A percentile compares a stretch with the other conserved stretches of the same genome.
These are phyloP conservation scores for Pogonomyrmex barbatus DNA, from an alignment of 1,140 invertebrate species.

Conservation along the genomic window DNA sequence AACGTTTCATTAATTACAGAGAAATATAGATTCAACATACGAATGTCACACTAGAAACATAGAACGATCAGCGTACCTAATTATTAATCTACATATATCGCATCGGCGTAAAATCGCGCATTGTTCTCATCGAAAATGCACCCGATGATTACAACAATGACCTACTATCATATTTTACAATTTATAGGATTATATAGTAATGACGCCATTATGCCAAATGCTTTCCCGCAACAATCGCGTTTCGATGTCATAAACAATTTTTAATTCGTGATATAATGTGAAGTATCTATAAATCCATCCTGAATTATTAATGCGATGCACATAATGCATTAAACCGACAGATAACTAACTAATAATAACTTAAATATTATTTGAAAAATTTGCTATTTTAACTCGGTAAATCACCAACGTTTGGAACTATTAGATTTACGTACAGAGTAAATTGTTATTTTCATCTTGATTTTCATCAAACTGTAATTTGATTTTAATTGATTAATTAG, in stretches of 20 bases:
- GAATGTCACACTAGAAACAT: background rate
- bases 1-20: constrained; percentile 38
- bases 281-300: background rate
- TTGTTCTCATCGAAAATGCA: constrained; percentile 43
- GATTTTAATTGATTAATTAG: background rate
- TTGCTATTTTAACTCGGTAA: background rate
- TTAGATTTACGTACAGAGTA: background rate
- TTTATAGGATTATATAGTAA: constrained; percentile 51
- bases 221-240: constrained; percentile 15
- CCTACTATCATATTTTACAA: constrained; percentile 29
- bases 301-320: constrained; percentile 7
- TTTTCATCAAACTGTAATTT: background rate
- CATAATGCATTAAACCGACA: background rate
- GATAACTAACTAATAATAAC: background rate
- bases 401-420: background rate
- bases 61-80: constrained; percentile 5
- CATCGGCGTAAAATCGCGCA: constrained; percentile 13
- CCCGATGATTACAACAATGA: constrained; percentile 28
- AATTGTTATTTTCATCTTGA: background rate
- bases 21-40: constrained; percentile 1
- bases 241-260: constrained; percentile 43
- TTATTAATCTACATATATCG: constrained; percentile 48
- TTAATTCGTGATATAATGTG: background rate
- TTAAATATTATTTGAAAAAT: background rate
- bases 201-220: constrained; percentile 43